Percentiles rank a stretch among this genome's conserved stretches.
These are phyloP conservation scores for Drosophila sucinea DNA, from an alignment of 1,140 invertebrate species.

Conservation along the genomic window DNA sequence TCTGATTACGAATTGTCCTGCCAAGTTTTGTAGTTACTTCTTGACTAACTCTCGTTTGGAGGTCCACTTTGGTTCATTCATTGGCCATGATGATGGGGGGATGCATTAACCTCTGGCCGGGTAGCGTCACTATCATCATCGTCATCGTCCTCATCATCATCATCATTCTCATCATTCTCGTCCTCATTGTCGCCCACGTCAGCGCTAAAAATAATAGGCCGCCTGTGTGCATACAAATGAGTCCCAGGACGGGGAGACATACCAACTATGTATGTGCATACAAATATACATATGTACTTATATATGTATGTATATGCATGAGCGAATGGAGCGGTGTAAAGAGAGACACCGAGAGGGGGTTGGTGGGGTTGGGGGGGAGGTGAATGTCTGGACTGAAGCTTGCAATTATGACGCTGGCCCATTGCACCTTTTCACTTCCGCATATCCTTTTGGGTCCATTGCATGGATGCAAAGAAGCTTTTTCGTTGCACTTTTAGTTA, in stretches of 20 bases:
- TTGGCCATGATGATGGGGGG: background rate
- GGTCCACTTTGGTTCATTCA: background rate
- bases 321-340: background rate
- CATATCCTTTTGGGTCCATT: background rate
- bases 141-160: constrained; percentile 1
- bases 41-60: constrained; percentile 3
- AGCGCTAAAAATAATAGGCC: constrained; percentile 78
- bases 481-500: background rate
- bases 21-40: constrained; percentile 19
- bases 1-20: no score
- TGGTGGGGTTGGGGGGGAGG: background rate
- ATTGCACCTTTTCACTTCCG: background rate
- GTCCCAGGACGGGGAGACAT: constrained; percentile 57
- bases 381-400: background rate
- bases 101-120: constrained; percentile 2
- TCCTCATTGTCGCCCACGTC: constrained; percentile 50
- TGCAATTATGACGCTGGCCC: constrained; percentile 15
- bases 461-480: background rate
- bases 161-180: constrained; percentile 10
- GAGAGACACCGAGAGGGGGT: background rate
- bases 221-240: constrained; percentile 78
- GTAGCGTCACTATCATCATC: background rate
- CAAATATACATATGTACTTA: constrained; percentile 29
- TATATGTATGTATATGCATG: constrained; percentile 51
- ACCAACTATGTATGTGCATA: constrained; percentile 59